Evolutionary conservation across 2,888 invertebrate genomes (phyloP).

Genomic region (Dione juno): DNA sequence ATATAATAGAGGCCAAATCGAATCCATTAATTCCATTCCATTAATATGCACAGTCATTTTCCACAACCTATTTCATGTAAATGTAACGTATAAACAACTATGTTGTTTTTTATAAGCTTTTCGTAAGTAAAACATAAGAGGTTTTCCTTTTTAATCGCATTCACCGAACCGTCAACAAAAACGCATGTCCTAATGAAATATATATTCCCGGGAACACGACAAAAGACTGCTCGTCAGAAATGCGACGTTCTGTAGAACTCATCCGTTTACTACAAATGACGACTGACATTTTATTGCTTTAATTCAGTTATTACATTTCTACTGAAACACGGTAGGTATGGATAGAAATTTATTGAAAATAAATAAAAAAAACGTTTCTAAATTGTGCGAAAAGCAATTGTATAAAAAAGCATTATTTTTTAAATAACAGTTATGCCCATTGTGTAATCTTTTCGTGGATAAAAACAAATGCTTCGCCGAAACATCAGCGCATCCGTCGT

Average conservation of each 20-base stretch:
- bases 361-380: background rate
- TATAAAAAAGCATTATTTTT: background rate
- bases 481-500: slow-evolving; percentile 43
- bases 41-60: no score
- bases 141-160: slow-evolving; percentile 36
- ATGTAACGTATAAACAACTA: background rate
- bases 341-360: background rate
- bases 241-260: slow-evolving; percentile 48
- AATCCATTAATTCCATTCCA: no score
- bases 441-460: slow-evolving; percentile 37
- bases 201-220: slow-evolving; percentile 52
- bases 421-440: slow-evolving; percentile 33
- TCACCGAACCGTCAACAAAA: slow-evolving; percentile 52
- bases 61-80: background rate
- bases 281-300: slow-evolving; percentile 51
- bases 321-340: background rate
- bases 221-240: slow-evolving; percentile 50
- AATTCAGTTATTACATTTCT: background rate
- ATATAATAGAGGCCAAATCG: no score
- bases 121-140: background rate
- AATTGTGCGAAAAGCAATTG: background rate
- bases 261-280: slow-evolving; percentile 60
- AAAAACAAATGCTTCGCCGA: slow-evolving; percentile 50
- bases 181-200: slow-evolving; percentile 46
- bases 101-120: background rate